Evolutionary conservation across 2,888 invertebrate species (phyloP).

Genomic region (Hypercompe scribonia): DNA sequence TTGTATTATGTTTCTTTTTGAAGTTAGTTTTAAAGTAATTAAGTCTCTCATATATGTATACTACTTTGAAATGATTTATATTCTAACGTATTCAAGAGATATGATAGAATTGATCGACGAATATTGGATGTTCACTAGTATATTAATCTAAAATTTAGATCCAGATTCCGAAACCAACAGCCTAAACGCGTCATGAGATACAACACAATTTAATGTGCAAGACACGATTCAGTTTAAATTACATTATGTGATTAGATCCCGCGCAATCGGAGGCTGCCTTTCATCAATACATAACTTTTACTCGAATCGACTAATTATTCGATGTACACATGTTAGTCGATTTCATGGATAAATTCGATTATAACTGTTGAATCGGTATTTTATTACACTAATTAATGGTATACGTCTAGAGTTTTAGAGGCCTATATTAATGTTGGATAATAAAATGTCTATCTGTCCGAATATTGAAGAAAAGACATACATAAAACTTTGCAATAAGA

Average conservation of each 20-base stretch:
- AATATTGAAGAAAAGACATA: no score
- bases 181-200: constrained; percentile 21
- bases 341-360: constrained; percentile 12
- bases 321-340: constrained; percentile 14
- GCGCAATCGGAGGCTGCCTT: constrained; percentile 2
- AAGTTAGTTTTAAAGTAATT: no score
- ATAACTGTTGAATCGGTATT: neutral
- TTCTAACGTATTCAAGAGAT: no score
- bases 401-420: neutral
- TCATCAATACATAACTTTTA: constrained; percentile 27
- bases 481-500: no score
- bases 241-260: constrained; percentile 17
- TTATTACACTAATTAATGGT: neutral
- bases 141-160: neutral
- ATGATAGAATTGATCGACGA: no score
- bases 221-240: constrained; percentile 37
- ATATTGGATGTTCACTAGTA: neutral
- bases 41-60: no score
- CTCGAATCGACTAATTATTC: constrained; percentile 22
- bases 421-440: neutral
- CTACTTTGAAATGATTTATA: no score
- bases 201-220: constrained; percentile 34
- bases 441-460: neutral
- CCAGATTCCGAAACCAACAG: constrained; percentile 5
- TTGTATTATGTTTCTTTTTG: no score